phyloP scores from a whole-genome alignment of 2,888 invertebrate genomes.

The Bellardia pandia region DNA sequence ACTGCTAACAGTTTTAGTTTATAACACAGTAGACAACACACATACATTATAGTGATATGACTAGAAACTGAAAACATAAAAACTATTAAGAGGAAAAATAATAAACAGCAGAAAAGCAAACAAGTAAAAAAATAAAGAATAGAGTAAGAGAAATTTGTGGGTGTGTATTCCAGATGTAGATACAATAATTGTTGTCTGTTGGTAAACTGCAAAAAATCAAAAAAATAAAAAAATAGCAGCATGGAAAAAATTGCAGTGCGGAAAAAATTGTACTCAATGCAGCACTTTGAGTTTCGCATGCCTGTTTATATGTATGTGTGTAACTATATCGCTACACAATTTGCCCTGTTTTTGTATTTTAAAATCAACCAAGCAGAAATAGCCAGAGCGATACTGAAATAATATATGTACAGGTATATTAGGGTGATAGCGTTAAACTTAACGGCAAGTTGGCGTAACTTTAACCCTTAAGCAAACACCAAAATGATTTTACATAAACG shows the following conservation, averaged over 20 bases:
- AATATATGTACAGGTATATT: not conserved
- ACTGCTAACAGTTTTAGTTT: slow-evolving; percentile 59
- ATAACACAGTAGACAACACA: slow-evolving; percentile 32
- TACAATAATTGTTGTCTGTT: slow-evolving; percentile 34
- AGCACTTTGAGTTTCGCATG: slow-evolving; percentile 34
- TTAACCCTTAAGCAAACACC: too few relatives aligned
- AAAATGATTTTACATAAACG: too few relatives aligned
- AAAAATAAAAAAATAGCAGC: not conserved
- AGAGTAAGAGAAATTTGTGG: slow-evolving; percentile 33
- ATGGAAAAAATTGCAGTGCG: slow-evolving; percentile 38
- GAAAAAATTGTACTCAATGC: slow-evolving; percentile 50
- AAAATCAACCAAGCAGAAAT: slow-evolving; percentile 24
- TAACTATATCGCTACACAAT: not conserved
- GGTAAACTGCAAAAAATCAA: slow-evolving; percentile 7
- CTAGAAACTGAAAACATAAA: slow-evolving; percentile 6
- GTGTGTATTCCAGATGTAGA: slow-evolving; percentile 54
- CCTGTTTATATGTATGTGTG: not conserved
- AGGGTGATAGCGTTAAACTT: too few relatives aligned
- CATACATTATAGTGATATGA: slow-evolving; percentile 25
- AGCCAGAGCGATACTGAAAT: slow-evolving; percentile 34
- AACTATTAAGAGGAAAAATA: not conserved
- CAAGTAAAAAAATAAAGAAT: too few relatives aligned
- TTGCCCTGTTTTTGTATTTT: slow-evolving; percentile 28
- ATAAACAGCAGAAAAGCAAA: too few relatives aligned
- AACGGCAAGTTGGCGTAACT: too few relatives aligned